Evolutionary conservation across 1,140 invertebrate species (phyloP).

Genomic region (Pseudomyrmex flavicornis): DNA sequence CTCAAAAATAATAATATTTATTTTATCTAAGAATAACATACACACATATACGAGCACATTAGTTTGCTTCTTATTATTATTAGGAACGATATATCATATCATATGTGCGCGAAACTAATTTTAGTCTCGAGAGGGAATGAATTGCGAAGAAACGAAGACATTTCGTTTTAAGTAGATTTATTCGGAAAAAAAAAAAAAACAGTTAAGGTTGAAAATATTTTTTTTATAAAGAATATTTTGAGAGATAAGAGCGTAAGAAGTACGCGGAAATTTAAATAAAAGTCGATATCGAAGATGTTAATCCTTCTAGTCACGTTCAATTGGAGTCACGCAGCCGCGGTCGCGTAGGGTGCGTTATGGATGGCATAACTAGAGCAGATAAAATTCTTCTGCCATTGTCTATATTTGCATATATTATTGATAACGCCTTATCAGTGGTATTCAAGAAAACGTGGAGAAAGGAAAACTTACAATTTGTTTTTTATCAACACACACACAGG

Average conservation of each 20-base stretch:
- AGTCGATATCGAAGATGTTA: background rate
- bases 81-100: background rate
- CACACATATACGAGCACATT: background rate
- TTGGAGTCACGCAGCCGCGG: background rate
- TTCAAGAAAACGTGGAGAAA: background rate
- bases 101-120: background rate
- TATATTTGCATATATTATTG: conserved; percentile 25
- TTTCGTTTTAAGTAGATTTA: too few species aligned
- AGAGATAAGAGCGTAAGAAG: background rate
- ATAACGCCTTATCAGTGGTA: background rate
- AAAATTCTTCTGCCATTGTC: conserved; percentile 20
- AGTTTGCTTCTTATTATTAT: background rate
- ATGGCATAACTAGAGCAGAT: conserved; percentile 29
- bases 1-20: too few species aligned
- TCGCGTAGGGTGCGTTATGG: background rate
- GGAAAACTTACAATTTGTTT: background rate
- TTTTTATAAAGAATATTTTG: background rate
- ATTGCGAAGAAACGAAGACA: background rate
- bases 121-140: too few species aligned
- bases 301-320: conserved; percentile 25
- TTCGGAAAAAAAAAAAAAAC: too few species aligned
- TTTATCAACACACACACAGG: too few species aligned
- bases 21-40: background rate
- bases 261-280: conserved; percentile 1
- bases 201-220: too few species aligned